Evolutionary conservation across 2,113 vertebrate species (phyloP), one percentile per base, ranked within the genome.

Genomic region (Holacanthus passer): DNA sequence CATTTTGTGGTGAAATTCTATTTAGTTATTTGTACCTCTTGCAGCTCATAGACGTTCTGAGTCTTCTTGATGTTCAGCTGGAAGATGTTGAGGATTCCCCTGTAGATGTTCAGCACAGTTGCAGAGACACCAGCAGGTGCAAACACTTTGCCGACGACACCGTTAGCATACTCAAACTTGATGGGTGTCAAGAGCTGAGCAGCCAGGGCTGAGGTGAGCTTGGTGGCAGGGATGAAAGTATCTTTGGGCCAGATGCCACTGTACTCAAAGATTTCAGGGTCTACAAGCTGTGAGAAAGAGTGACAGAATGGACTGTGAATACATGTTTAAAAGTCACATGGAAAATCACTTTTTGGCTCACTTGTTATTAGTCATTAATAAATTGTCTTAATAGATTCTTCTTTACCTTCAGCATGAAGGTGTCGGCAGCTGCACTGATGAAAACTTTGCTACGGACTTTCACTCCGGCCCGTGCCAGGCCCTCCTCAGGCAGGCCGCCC

Each of bases 41-140:
- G 94, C 47, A 96, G 68, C 24, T 97, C 95, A 14, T 96, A 98
- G 24, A 94, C 90, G 24, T 90, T 94, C 63, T 95, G 94, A 13
- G 93, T 94, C 71, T 96, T 96, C 90, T 96, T 97, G 72, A 96
- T 88, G 83, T 94, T 96, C 55, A 96, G 64, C 79, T 95, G 94
- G 13, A 97, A 37, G 80, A 95, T 19, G 83, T 94, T 96, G 63
- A 97, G 73, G 43, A 96, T 86, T 84, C 96, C 96, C 93, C 85
- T 96, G 75, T 88, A 64, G 67, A 96, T 47, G 78, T 98, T 98
- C 79, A 95, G 20, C 10, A 96, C 93, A 1, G 73, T 87, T 5
- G 84, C 41, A 0, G 93, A 89, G 43, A 94, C 80, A 12, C 90
- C 91, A 73, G 87, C 80, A 0, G 96, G 88, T 39, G 96, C 95